phyloP scores from a whole-genome alignment of 1,140 invertebrate genomes.

The Drosophila baimaii region DNA sequence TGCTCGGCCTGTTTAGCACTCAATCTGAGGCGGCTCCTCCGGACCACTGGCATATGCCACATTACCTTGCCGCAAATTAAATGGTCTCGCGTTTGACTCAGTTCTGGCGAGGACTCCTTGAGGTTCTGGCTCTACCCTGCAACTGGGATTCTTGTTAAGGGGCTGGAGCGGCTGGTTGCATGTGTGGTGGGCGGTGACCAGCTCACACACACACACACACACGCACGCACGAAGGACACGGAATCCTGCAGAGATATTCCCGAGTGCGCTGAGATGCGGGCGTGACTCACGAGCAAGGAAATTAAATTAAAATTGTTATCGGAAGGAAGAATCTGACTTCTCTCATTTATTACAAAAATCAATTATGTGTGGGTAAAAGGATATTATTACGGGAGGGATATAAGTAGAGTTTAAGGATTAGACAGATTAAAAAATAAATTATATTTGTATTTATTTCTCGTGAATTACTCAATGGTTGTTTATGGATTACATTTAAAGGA shows the following conservation, averaged over 20 bases:
- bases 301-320: neutral
- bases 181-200: slow-evolving; percentile 47
- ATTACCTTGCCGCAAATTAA: slow-evolving; percentile 82
- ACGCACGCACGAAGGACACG: slow-evolving; percentile 32
- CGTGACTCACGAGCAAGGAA: slow-evolving; percentile 16
- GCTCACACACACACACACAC: slow-evolving; percentile 32
- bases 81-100: slow-evolving; percentile 68
- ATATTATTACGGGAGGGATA: neutral
- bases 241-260: slow-evolving; percentile 27
- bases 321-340: neutral
- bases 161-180: slow-evolving; percentile 53
- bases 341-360: neutral
- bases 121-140: slow-evolving; percentile 5
- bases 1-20: slow-evolving; percentile 69
- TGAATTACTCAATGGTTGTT: neutral
- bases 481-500: neutral
- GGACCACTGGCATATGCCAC: slow-evolving; percentile 64
- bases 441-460: too few relatives aligned
- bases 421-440: neutral
- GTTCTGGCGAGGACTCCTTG: slow-evolving; percentile 13
- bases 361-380: neutral
- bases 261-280: slow-evolving; percentile 18
- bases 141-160: slow-evolving; percentile 56
- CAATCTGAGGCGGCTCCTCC: slow-evolving; percentile 67
- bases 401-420: neutral